These are phyloP conservation scores for Heteromyza rotundicornis DNA, from an alignment of 2,888 invertebrate species.

Conservation along the genomic window DNA sequence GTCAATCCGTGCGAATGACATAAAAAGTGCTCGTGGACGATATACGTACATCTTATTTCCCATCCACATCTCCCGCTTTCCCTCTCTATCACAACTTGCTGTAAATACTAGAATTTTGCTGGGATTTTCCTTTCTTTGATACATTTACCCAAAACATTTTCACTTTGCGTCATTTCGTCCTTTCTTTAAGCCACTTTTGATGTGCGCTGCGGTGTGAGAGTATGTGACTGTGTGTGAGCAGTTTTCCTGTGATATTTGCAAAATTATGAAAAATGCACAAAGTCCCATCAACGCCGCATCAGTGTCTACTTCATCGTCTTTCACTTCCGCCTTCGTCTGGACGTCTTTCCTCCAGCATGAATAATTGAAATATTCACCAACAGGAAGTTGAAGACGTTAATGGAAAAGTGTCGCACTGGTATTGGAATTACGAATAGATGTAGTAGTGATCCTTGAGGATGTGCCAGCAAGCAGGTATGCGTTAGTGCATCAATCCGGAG, in stretches of 20 bases:
- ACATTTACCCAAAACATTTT: neutral
- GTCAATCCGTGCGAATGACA: neutral
- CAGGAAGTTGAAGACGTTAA: constrained; percentile 55
- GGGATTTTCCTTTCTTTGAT: no score
- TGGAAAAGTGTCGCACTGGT: constrained; percentile 32
- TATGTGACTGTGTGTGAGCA: neutral
- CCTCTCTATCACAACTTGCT: no score
- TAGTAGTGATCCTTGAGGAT: neutral
- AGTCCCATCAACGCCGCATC: constrained; percentile 39
- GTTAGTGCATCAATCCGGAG: neutral
- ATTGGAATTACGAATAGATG: no score
- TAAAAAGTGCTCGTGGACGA: no score
- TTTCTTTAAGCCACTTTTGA: constrained; percentile 33
- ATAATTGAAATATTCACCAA: constrained; percentile 57
- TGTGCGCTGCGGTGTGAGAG: neutral
- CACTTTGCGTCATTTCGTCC: neutral
- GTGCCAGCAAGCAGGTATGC: neutral
- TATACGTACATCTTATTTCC: no score
- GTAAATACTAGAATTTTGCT: no score
- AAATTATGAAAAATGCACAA: constrained; percentile 50
- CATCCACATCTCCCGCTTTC: no score
- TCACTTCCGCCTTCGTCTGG: constrained; percentile 22
- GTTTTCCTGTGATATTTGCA: constrained; percentile 38
- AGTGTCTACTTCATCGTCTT: constrained; percentile 2
- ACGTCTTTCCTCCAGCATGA: constrained; percentile 40